phyloP scores from a whole-genome alignment of 1,140 invertebrate species.

The Oncopodura yosiiana region DNA sequence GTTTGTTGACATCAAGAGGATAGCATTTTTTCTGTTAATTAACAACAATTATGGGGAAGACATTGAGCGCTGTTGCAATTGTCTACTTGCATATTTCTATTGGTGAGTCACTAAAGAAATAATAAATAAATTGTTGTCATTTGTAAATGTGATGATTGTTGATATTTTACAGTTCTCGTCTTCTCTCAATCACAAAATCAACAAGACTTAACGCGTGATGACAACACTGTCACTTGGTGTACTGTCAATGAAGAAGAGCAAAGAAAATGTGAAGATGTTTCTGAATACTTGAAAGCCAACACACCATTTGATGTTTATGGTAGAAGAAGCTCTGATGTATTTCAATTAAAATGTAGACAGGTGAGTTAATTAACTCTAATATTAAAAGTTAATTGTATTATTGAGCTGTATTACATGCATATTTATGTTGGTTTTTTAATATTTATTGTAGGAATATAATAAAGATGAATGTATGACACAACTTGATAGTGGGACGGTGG shows the following conservation, averaged over 20 bases:
- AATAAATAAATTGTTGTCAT: no score
- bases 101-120: conserved; percentile 5
- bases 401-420: background rate
- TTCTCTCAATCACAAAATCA: background rate
- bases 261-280: conserved; percentile 26
- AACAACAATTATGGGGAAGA: no score
- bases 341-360: conserved; percentile 29
- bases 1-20: no score
- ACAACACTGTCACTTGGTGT: conserved; percentile 29
- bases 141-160: background rate
- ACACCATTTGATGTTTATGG: conserved; percentile 14
- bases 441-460: conserved; percentile 51
- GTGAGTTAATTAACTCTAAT: background rate
- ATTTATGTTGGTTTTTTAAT: no score
- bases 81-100: background rate
- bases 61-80: background rate
- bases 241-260: conserved; percentile 32
- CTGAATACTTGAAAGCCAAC: conserved; percentile 13
- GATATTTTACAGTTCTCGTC: background rate
- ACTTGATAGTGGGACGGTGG: conserved; percentile 64
- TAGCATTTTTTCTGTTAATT: no score
- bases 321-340: background rate
- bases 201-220: conserved; percentile 7
- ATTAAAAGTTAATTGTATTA: background rate
- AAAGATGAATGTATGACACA: conserved; percentile 72